A percentile compares a stretch with the other conserved stretches of the same genome.
Conservation (phyloP, 2,888 invertebrate species). For the Cephus pygmeus region DNA sequence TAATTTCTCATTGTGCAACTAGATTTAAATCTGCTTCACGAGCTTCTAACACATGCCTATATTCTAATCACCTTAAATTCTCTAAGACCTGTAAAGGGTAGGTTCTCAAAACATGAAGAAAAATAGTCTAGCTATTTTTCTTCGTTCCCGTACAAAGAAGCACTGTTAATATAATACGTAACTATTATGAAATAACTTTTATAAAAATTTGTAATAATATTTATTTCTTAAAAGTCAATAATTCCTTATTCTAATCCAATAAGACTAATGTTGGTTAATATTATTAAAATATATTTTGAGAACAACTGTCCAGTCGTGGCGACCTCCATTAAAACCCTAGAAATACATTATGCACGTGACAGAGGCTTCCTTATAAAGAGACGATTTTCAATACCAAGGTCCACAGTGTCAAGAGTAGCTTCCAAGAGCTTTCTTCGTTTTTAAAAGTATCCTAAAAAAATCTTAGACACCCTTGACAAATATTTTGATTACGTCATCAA, state of each 20-base stretch:
- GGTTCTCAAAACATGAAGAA: background rate
- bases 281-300: conserved; percentile 19
- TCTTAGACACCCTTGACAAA: background rate
- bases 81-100: background rate
- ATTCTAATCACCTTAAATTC: background rate
- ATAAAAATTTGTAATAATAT: background rate
- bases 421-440: background rate
- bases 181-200: background rate
- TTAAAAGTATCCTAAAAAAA: background rate
- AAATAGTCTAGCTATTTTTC: background rate
- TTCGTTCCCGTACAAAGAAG: background rate
- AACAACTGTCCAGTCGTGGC: conserved; percentile 25
- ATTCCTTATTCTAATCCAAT: background rate
- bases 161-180: background rate
- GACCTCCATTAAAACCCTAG: conserved; percentile 52
- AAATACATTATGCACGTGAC: conserved; percentile 48
- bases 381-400: conserved; percentile 58
- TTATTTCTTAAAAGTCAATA: background rate
- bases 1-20: background rate
- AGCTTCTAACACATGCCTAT: background rate
- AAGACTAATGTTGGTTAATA: background rate
- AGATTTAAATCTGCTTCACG: background rate
- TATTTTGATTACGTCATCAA: background rate
- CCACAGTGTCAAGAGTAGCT: conserved; percentile 39
- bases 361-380: conserved; percentile 58